phyloP scores from a whole-genome alignment of 2,888 invertebrate genomes.

The Epirrita christyi region DNA sequence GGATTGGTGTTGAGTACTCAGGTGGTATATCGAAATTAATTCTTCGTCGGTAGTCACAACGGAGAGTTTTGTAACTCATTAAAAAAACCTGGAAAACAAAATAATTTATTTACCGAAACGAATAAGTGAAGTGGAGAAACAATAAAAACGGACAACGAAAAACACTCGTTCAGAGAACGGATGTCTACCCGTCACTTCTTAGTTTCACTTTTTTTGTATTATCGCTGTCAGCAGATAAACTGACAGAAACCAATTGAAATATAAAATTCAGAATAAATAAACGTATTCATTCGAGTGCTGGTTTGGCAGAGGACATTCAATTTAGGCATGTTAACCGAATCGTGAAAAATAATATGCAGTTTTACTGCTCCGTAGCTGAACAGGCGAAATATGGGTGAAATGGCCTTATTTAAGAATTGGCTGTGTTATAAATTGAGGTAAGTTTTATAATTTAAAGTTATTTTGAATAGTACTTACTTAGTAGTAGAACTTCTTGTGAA shows the following conservation, averaged over 20 bases:
- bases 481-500: too few relatives aligned
- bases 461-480: too few relatives aligned
- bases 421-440: too few relatives aligned
- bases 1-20: too few relatives aligned
- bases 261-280: constrained; percentile 31
- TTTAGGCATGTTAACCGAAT: not conserved
- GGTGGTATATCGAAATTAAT: too few relatives aligned
- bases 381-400: too few relatives aligned
- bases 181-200: not conserved
- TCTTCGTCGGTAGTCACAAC: too few relatives aligned
- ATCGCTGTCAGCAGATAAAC: constrained; percentile 1
- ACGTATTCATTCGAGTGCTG: constrained; percentile 22
- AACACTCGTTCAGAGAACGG: not conserved
- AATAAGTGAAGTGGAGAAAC: not conserved
- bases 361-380: too few relatives aligned
- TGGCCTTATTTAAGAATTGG: too few relatives aligned
- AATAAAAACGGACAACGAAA: not conserved
- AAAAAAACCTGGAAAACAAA: not conserved
- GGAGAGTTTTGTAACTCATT: not conserved
- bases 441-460: too few relatives aligned
- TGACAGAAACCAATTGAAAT: constrained; percentile 28
- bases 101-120: not conserved
- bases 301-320: constrained; percentile 5
- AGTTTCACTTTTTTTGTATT: not conserved
- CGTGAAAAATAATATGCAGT: not conserved